phyloP scores from a whole-genome alignment of 2,888 invertebrate species.

The Theretra japonica region DNA sequence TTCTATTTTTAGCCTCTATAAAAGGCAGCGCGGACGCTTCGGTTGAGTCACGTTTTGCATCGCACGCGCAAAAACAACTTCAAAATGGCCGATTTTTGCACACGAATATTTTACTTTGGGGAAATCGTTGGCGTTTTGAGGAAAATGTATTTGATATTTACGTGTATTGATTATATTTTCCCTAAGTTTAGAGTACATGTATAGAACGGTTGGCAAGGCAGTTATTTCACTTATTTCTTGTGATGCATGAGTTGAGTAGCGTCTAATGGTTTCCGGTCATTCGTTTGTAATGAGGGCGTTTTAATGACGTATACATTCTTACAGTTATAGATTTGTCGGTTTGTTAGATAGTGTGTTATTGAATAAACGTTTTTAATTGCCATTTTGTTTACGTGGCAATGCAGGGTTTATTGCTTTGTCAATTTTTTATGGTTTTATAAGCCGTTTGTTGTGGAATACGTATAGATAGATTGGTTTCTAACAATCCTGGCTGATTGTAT shows the following conservation, averaged over 20 bases:
- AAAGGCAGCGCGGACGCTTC: slow-evolving; percentile 55
- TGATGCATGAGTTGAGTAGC: slow-evolving; percentile 3
- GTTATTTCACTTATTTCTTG: background rate
- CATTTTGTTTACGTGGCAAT: background rate
- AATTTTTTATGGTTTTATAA: background rate
- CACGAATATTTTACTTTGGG: background rate
- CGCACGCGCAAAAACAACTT: slow-evolving; percentile 25
- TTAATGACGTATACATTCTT: slow-evolving; percentile 15
- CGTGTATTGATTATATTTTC: background rate
- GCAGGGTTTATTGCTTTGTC: background rate
- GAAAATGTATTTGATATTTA: slow-evolving; percentile 15
- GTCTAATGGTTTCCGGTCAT: slow-evolving; percentile 24
- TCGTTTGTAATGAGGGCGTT: slow-evolving; percentile 20
- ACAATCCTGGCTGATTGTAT: background rate
- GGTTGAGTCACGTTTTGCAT: slow-evolving; percentile 58
- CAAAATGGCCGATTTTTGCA: slow-evolving; percentile 20
- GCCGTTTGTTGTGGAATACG: background rate
- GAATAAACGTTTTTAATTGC: too few species aligned
- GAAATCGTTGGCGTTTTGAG: slow-evolving; percentile 10
- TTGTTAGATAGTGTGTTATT: too few species aligned
- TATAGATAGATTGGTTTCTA: background rate
- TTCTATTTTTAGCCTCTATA: slow-evolving; percentile 61
- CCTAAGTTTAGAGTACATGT: background rate
- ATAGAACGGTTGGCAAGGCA: background rate
- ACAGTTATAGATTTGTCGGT: background rate